A percentile compares a stretch with the other conserved stretches of the same genome.
Evolutionary conservation across 2,113 vertebrate species (phyloP).

Genomic region (Mus musculus): GRCm39 chrX:67990501-67991000

Average conservation of each 20-base stretch:
- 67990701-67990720: slow-evolving; percentile 20
- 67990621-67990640: neutral
- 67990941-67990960: neutral
- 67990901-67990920: neutral
- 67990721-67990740: slow-evolving; percentile 10
- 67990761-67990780: neutral
- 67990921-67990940: slow-evolving; percentile 4
- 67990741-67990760: neutral
- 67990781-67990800: neutral
- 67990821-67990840: neutral
- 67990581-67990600: neutral
- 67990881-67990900: neutral
- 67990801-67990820: neutral
- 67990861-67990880: neutral
- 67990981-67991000: neutral
- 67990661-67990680: neutral
- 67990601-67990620: neutral
- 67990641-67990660: neutral
- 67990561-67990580: neutral
- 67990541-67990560: neutral
- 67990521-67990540: neutral
- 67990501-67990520: slow-evolving; percentile 31
- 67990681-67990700: neutral
- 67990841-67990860: neutral
- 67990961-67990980: neutral